Evolutionary conservation across 2,888 invertebrate species (phyloP).

Genomic region (Philonicus albiceps): DNA sequence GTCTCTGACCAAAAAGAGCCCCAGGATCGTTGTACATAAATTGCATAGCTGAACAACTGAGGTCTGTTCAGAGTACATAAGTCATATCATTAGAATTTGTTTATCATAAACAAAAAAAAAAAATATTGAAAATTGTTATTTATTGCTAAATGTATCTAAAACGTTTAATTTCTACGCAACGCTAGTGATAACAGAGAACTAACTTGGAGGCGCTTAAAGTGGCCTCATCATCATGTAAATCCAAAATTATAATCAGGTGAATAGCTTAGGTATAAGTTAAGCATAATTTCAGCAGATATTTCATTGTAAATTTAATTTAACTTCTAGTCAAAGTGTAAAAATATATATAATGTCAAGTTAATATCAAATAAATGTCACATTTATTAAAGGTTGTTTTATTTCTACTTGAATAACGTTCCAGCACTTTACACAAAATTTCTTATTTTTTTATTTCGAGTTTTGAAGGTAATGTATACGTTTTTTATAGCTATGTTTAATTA

Average conservation of each 20-base stretch:
- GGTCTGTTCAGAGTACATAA: conserved; percentile 19
- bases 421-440: neutral
- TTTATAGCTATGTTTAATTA: too few relatives aligned
- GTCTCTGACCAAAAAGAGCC: conserved; percentile 13
- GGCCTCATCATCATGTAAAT: conserved; percentile 5
- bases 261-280: conserved; percentile 23
- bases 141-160: conserved; percentile 12
- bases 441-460: neutral
- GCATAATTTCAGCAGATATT: conserved; percentile 10
- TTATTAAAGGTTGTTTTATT: conserved; percentile 39
- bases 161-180: neutral
- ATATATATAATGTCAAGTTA: conserved; percentile 40
- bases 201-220: neutral
- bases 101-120: neutral
- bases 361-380: conserved; percentile 48
- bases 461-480: neutral
- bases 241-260: conserved; percentile 20
- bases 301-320: conserved; percentile 34
- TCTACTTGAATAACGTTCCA: neutral
- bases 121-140: conserved; percentile 23
- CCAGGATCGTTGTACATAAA: conserved; percentile 1
- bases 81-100: conserved; percentile 32
- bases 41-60: neutral
- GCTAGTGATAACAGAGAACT: conserved; percentile 19
- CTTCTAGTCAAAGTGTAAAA: conserved; percentile 41